These are phyloP conservation scores for Labeo catla DNA, from an alignment of 2,113 vertebrate genomes.

Conservation along the genomic window DNA sequence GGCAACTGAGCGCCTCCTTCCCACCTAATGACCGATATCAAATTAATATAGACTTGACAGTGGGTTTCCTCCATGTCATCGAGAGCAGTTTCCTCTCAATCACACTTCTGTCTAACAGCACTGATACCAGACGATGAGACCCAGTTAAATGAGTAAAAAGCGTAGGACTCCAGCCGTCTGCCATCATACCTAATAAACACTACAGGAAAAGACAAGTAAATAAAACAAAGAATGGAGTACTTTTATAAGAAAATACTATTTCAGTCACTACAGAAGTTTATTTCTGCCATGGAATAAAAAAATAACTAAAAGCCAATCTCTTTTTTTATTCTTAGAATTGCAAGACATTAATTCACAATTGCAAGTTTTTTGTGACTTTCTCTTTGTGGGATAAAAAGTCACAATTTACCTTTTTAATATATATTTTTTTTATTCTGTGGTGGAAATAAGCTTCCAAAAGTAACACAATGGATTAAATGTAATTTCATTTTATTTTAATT, in stretches of 20 bases:
- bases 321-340: too few species aligned
- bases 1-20: not conserved
- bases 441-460: too few species aligned
- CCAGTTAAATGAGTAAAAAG: conserved; percentile 9
- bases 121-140: not conserved
- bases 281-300: too few species aligned
- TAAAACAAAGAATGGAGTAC: too few species aligned
- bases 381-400: too few species aligned
- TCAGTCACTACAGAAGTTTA: not conserved
- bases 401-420: too few species aligned
- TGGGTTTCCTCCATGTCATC: conserved; percentile 66
- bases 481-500: too few species aligned
- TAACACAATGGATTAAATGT: too few species aligned
- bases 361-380: too few species aligned
- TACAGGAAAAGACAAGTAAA: not conserved
- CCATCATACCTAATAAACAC: not conserved
- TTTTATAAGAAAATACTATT: not conserved
- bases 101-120: not conserved
- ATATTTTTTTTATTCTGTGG: too few species aligned
- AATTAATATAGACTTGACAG: conserved; percentile 62
- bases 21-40: conserved; percentile 63
- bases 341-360: too few species aligned
- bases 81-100: conserved; percentile 66
- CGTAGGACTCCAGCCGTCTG: not conserved
- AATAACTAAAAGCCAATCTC: too few species aligned